phyloP scores from a whole-genome alignment of 2,113 vertebrate genomes.

The Origma solitaria region DNA sequence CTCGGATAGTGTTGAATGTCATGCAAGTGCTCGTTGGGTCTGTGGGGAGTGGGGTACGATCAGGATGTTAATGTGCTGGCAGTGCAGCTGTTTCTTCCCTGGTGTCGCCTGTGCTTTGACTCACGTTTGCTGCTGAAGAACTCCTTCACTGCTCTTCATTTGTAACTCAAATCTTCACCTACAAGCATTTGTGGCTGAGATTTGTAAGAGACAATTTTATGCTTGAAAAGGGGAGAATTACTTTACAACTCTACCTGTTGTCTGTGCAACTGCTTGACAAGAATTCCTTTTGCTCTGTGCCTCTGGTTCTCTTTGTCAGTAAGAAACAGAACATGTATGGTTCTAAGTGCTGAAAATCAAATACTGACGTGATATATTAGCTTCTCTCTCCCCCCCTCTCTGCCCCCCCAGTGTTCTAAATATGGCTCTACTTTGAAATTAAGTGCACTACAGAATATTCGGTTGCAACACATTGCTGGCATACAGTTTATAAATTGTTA shows the following conservation, averaged over 20 bases:
- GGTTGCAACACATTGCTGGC: constrained; percentile 41
- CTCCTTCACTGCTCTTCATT: background rate
- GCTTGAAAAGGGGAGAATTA: constrained; percentile 24
- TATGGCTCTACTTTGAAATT: constrained; percentile 55
- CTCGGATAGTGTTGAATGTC: background rate
- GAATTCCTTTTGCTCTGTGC: constrained; percentile 8
- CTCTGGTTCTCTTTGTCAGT: constrained; percentile 22
- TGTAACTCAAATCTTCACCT: constrained; percentile 10
- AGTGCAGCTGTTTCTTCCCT: background rate
- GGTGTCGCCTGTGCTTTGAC: background rate
- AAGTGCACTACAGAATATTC: constrained; percentile 48
- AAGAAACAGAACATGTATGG: background rate
- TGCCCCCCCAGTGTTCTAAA: background rate
- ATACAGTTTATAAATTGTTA: constrained; percentile 52
- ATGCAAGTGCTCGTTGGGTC: background rate
- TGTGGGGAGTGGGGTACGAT: background rate
- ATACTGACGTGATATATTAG: constrained; percentile 20
- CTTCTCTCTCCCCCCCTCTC: background rate
- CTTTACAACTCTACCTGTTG: constrained; percentile 49
- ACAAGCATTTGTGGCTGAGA: background rate
- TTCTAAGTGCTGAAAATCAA: constrained; percentile 48
- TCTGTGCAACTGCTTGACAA: constrained; percentile 2
- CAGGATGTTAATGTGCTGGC: background rate
- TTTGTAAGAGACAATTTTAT: constrained; percentile 55
- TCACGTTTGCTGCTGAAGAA: constrained; percentile 9